Conservation (phyloP, 2,888 invertebrate species). For the Nomada hirtipes region DNA sequence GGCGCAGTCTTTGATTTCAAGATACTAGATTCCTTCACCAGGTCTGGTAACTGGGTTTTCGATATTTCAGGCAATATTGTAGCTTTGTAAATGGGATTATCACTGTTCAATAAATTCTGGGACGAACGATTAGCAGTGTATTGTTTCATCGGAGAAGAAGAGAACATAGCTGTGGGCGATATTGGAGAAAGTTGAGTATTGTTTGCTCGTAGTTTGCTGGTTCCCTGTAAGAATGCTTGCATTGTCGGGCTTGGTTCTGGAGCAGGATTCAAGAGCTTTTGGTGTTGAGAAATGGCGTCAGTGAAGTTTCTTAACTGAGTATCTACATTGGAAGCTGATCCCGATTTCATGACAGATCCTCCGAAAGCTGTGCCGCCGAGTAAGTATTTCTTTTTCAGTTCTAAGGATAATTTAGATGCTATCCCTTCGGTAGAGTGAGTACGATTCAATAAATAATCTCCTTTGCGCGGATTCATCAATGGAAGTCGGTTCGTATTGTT, state of each 20-base stretch:
- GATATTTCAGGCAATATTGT: slow-evolving; percentile 60
- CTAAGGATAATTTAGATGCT: slow-evolving; percentile 94
- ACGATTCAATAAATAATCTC: slow-evolving; percentile 92
- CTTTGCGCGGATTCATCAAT: slow-evolving; percentile 87
- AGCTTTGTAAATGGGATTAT: slow-evolving; percentile 44
- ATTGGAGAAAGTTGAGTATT: slow-evolving; percentile 78
- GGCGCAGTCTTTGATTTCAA: slow-evolving; percentile 80
- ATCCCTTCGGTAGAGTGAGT: slow-evolving; percentile 95
- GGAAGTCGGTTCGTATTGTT: slow-evolving; percentile 76
- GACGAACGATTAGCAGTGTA: slow-evolving; percentile 37
- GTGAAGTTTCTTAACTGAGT: slow-evolving; percentile 93
- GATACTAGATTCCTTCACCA: slow-evolving; percentile 81
- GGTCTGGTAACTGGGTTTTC: slow-evolving; percentile 79
- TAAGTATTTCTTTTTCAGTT: slow-evolving; percentile 93
- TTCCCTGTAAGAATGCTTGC: slow-evolving; percentile 88
- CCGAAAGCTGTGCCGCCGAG: slow-evolving; percentile 89
- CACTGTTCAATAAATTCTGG: slow-evolving; percentile 47
- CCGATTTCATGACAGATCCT: slow-evolving; percentile 92
- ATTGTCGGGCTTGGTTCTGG: slow-evolving; percentile 89
- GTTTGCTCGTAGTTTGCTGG: slow-evolving; percentile 79
- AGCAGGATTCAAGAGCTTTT: slow-evolving; percentile 93
- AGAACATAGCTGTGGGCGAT: slow-evolving; percentile 74
- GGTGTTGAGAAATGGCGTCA: slow-evolving; percentile 94
- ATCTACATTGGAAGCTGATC: slow-evolving; percentile 93
- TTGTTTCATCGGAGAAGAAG: slow-evolving; percentile 39